Base-by-base conservation (phyloP, 1,140 invertebrate genomes). In the Triops cancriformis region DNA sequence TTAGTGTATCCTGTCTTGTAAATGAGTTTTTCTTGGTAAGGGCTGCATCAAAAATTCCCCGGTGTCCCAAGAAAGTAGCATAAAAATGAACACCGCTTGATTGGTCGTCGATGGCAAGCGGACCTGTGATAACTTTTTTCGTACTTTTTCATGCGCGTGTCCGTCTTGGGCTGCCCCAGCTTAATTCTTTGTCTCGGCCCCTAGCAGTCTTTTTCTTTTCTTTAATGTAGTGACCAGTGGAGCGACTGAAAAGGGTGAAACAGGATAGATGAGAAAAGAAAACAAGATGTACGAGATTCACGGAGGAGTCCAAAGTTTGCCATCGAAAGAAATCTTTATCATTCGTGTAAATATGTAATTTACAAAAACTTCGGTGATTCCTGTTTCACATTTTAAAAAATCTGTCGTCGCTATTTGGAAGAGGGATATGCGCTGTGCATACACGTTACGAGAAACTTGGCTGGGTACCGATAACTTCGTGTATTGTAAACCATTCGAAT, bases 51-150 rank as follows among this genome's bases (percentile, higher is more conserved):
- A 14, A 7, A 37, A 64, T 64, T 64, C 23, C 51, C 51, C 51
- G 51, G 51, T 64, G 51, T 64, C 51, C 18, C 51, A 14, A 64
- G 18, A 1, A 23, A 64, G 10, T 64, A 64, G 51, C 23, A 37
- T 37, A 7, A 23, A 64, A 64, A 64, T 64, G 51, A 64, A 14
- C 51, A 64, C 51, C 51, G 51, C 51, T 64, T 64, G 51, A 64
- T 64, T 64, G 51, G 51, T 64, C 51, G 51, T 64, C 51, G 51
- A 64, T 64, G 51, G 51, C 51, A 64, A 64, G 51, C 51, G 51
- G 51, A 64, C 51, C 51, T 64, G 51, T 64, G 51, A 64, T 64
- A 64, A 18, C 6, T 64, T 64, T 23, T 23, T 64, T 64, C 23
- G 14, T 23, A 14, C n/a, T 64, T 64, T 9, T 64, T 64, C 18